A percentile compares a stretch with the other conserved stretches of the same genome.
Conservation (phyloP, 2,797 vertebrate species). For the Perodicticus potto region DNA sequence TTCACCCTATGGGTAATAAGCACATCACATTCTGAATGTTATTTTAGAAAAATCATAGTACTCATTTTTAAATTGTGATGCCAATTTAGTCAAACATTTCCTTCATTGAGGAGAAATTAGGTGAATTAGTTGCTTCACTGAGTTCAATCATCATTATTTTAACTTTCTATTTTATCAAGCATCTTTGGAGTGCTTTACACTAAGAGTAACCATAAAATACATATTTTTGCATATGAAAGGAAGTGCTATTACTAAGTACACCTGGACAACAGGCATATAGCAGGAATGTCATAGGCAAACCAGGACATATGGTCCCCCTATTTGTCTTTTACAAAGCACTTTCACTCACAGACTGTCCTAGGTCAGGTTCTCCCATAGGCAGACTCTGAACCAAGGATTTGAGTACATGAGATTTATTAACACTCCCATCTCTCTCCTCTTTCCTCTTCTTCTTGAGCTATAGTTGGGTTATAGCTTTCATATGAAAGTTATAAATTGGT, state of each 20-base stretch:
- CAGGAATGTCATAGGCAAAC: background rate
- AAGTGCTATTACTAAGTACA: background rate
- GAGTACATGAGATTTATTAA: background rate
- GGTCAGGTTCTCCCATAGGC: background rate
- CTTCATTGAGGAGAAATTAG: conserved; percentile 30
- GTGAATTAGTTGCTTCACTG: background rate
- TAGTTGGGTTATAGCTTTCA: too few species aligned
- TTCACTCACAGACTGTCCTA: background rate
- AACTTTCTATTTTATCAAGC: background rate
- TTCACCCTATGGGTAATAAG: background rate
- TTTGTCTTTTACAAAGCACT: background rate
- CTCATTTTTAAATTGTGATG: background rate
- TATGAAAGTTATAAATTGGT: too few species aligned
- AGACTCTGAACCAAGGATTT: background rate
- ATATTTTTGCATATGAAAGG: background rate
- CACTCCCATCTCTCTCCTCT: background rate
- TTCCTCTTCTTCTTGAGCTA: too few species aligned
- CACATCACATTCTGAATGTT: background rate
- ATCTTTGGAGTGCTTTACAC: background rate
- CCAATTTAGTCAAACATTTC: background rate
- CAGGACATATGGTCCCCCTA: background rate
- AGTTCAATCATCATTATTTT: conserved; percentile 1
- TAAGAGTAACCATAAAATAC: background rate
- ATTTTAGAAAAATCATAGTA: conserved; percentile 41
- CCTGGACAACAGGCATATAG: background rate